phyloP scores from a whole-genome alignment of 2,888 invertebrate genomes.

The Labia minor region DNA sequence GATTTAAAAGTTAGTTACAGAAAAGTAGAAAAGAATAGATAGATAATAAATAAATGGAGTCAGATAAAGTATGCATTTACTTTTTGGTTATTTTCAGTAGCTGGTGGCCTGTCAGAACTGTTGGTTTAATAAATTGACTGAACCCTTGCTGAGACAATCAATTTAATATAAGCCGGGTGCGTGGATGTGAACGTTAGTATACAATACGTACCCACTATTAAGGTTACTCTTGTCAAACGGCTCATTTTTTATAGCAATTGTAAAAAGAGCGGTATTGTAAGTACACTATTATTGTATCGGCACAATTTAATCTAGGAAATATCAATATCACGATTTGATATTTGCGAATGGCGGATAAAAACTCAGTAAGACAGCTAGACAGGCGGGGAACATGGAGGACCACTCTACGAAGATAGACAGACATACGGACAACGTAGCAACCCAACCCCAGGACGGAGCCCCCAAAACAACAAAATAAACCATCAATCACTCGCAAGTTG shows the following conservation, averaged over 20 bases:
- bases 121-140: not conserved
- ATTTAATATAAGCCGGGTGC: slow-evolving; percentile 1
- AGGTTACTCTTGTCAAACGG: not conserved
- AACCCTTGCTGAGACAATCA: not conserved
- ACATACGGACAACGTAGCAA: slow-evolving; percentile 19
- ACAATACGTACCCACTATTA: not conserved
- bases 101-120: slow-evolving; percentile 1
- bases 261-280: not conserved
- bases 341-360: slow-evolving; percentile 17
- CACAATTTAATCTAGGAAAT: slow-evolving; percentile 15
- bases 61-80: no score
- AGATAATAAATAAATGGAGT: no score
- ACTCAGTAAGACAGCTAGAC: not conserved
- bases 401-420: slow-evolving; percentile 5
- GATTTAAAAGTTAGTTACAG: no score
- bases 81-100: not conserved
- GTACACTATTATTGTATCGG: not conserved
- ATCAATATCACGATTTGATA: slow-evolving; percentile 19
- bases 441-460: slow-evolving; percentile 31
- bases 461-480: slow-evolving; percentile 39
- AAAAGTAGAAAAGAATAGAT: no score
- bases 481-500: slow-evolving; percentile 36
- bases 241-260: not conserved
- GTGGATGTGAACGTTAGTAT: not conserved
- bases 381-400: slow-evolving; percentile 14